Evolutionary conservation across 1,140 invertebrate genomes (phyloP).

Genomic region (Polypedilum pembai): DNA sequence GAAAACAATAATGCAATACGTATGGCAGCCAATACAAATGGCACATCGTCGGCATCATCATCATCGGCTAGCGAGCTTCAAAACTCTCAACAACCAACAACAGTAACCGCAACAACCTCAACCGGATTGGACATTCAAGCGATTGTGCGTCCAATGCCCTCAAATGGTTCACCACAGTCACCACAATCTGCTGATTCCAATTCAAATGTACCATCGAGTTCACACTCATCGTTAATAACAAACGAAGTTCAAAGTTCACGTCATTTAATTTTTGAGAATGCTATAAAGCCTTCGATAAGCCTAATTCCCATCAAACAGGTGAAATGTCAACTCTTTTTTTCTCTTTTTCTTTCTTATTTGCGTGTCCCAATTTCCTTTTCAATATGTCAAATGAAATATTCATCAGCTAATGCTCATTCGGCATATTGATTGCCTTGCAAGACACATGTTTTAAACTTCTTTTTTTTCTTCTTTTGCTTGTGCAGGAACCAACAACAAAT

Average conservation of each 20-base stretch:
- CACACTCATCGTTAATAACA: conserved; percentile 44
- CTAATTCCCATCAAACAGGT: conserved; percentile 80
- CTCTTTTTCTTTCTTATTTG: not conserved
- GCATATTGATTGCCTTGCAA: too few relatives aligned
- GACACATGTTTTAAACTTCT: not conserved
- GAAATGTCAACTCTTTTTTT: conserved; percentile 32
- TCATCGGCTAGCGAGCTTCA: not conserved
- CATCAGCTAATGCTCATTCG: not conserved
- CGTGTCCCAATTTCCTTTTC: not conserved
- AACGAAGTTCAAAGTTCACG: conserved; percentile 33
- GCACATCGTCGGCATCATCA: not conserved
- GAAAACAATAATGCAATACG: conserved; percentile 46
- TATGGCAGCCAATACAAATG: conserved; percentile 30
- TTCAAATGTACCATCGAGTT: conserved; percentile 62
- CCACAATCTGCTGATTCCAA: conserved; percentile 70
- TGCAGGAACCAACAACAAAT: conserved; percentile 43
- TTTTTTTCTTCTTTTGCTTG: not conserved
- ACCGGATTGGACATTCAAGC: conserved; percentile 33
- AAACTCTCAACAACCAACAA: conserved; percentile 22
- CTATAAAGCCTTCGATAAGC: conserved; percentile 73
- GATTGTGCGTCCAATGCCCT: conserved; percentile 38
- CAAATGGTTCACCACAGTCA: conserved; percentile 53
- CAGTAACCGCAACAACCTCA: conserved; percentile 17
- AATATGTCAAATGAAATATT: not conserved
- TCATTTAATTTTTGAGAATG: conserved; percentile 41